phyloP scores from a whole-genome alignment of 2,797 vertebrate genomes.

The Anabas testudineus region DNA sequence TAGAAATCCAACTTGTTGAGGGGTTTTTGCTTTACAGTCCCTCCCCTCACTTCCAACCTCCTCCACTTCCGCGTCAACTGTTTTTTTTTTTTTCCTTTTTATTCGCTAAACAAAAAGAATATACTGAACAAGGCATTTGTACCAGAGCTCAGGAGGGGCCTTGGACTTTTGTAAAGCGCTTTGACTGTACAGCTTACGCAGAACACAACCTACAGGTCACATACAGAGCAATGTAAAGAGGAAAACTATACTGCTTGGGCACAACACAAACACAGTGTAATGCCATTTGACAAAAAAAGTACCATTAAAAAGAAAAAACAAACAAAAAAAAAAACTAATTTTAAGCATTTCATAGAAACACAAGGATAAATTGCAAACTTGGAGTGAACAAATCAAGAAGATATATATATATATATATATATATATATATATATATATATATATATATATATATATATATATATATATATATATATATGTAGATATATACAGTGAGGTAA shows the following conservation, averaged over 20 bases:
- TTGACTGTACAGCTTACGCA: constrained; percentile 82
- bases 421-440: not conserved
- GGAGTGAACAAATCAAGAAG: constrained; percentile 90
- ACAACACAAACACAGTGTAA: constrained; percentile 84
- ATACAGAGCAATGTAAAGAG: constrained; percentile 81
- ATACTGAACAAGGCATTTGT: constrained; percentile 84
- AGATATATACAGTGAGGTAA: constrained; percentile 91
- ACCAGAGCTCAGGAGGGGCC: constrained; percentile 82
- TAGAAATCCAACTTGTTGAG: constrained; percentile 80
- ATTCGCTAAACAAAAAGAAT: constrained; percentile 62
- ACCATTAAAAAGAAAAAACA: constrained; percentile 76
- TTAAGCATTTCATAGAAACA: constrained; percentile 89
- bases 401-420: constrained; percentile 81
- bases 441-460: too few species aligned
- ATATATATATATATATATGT: not conserved
- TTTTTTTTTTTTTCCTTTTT: constrained; percentile 29
- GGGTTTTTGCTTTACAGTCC: constrained; percentile 70
- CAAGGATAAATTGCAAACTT: constrained; percentile 84
- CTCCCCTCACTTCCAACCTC: constrained; percentile 69
- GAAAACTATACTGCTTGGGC: constrained; percentile 79
- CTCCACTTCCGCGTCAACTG: constrained; percentile 27
- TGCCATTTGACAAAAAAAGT: constrained; percentile 77
- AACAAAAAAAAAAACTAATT: constrained; percentile 77
- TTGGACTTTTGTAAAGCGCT: constrained; percentile 87
- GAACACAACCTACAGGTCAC: constrained; percentile 82